These are phyloP conservation scores for Oncorhynchus mykiss DNA, from an alignment of 2,113 vertebrate genomes.

Conservation along the genomic window DNA sequence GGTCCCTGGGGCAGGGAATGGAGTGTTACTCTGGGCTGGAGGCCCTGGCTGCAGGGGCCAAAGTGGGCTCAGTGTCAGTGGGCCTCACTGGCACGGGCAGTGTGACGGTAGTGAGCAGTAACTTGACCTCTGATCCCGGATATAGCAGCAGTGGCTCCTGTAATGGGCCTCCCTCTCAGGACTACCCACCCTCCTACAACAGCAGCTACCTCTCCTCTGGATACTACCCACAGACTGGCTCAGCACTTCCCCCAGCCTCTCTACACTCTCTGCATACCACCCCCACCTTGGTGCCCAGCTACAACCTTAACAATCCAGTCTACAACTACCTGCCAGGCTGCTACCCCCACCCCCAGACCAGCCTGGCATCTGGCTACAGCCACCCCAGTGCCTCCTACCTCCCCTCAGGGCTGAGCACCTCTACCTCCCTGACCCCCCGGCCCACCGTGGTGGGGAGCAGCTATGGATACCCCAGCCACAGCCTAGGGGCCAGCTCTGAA, in stretches of 20 bases:
- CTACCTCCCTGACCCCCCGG: conserved; percentile 78
- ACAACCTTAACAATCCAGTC: conserved; percentile 76
- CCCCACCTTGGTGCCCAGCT: conserved; percentile 80
- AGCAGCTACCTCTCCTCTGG: conserved; percentile 82
- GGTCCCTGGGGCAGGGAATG: conserved; percentile 76
- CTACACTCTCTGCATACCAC: conserved; percentile 64
- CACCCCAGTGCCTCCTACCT: conserved; percentile 83
- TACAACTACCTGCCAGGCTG: conserved; percentile 84
- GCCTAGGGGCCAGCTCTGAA: conserved; percentile 65
- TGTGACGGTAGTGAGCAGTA: conserved; percentile 70
- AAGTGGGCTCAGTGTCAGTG: conserved; percentile 67
- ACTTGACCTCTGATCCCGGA: conserved; percentile 68
- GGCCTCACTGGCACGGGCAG: conserved; percentile 76
- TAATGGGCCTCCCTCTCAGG: conserved; percentile 72
- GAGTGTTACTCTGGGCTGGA: conserved; percentile 83
- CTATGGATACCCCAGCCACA: conserved; percentile 77
- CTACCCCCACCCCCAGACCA: conserved; percentile 64
- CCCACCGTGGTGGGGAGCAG: conserved; percentile 71
- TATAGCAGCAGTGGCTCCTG: conserved; percentile 69
- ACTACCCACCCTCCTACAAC: conserved; percentile 84
- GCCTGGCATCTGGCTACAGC: conserved; percentile 77
- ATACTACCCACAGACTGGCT: conserved; percentile 79
- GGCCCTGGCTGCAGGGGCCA: conserved; percentile 74
- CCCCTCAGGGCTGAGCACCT: conserved; percentile 80
- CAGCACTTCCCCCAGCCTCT: conserved; percentile 73